Evolutionary conservation across 2,797 vertebrate species (phyloP).

Genomic region (Scolopax rusticola): DNA sequence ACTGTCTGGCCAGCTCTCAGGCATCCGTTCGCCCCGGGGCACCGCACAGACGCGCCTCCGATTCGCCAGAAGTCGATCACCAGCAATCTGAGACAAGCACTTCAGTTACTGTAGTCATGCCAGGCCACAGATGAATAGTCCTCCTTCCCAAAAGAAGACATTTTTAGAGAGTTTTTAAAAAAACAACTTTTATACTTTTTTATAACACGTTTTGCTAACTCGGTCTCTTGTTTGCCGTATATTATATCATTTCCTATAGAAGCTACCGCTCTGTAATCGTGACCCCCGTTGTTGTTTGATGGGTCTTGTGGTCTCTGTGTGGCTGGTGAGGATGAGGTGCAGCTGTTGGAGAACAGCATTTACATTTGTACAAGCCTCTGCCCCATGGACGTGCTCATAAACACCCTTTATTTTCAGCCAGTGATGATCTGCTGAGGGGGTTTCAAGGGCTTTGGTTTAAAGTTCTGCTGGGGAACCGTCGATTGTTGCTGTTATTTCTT

Average conservation of each 20-base stretch:
- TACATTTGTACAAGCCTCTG: neutral
- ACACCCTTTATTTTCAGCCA: neutral
- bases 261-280: neutral
- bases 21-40: neutral
- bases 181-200: slow-evolving; percentile 77
- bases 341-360: neutral
- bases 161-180: slow-evolving; percentile 69
- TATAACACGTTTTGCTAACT: slow-evolving; percentile 75
- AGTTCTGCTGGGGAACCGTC: slow-evolving; percentile 2
- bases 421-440: neutral
- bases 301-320: neutral
- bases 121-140: neutral
- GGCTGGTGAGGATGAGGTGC: neutral
- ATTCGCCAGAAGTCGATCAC: neutral
- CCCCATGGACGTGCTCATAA: neutral
- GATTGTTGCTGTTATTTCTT: neutral
- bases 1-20: slow-evolving; percentile 23
- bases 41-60: neutral
- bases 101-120: neutral
- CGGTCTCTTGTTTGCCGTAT: slow-evolving; percentile 42
- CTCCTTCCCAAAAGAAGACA: neutral
- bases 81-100: neutral
- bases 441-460: slow-evolving; percentile 36
- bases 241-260: neutral
- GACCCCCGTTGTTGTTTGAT: neutral